These are phyloP conservation scores for Eurosta solidaginis DNA, from an alignment of 1,140 invertebrate genomes.

Conservation along the genomic window DNA sequence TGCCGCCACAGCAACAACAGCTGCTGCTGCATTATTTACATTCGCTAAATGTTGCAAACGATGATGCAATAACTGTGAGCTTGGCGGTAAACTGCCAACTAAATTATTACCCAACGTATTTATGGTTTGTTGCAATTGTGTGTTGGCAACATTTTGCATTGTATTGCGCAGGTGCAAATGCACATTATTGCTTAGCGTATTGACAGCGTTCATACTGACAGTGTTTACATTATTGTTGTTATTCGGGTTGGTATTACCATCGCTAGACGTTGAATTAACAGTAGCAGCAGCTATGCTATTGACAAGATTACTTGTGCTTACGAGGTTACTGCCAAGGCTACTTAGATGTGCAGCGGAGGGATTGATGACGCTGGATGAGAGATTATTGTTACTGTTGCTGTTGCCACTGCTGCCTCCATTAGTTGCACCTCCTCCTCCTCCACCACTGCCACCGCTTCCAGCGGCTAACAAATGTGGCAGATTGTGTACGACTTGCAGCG, in stretches of 20 bases:
- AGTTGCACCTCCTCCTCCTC: not conserved
- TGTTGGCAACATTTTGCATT: slow-evolving; percentile 35
- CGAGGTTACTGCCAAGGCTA: not conserved
- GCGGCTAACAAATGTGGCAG: slow-evolving; percentile 50
- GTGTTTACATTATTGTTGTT: slow-evolving; percentile 33
- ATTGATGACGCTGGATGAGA: not conserved
- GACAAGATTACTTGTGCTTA: slow-evolving; percentile 9
- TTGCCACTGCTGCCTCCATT: not conserved
- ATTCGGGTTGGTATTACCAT: slow-evolving; percentile 40
- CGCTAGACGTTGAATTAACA: not conserved
- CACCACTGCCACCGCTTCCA: slow-evolving; percentile 31
- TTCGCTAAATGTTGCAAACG: slow-evolving; percentile 57
- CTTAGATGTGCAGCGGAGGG: not conserved
- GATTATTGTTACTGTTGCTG: not conserved
- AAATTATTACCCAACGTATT: slow-evolving; percentile 44
- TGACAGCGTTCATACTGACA: slow-evolving; percentile 29
- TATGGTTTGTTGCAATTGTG: slow-evolving; percentile 43
- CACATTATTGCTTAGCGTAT: slow-evolving; percentile 32
- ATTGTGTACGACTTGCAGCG: slow-evolving; percentile 56
- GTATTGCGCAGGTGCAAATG: slow-evolving; percentile 40
- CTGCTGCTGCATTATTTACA: slow-evolving; percentile 50
- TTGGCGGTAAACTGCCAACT: slow-evolving; percentile 47
- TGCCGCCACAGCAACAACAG: slow-evolving; percentile 45
- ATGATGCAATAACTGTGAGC: slow-evolving; percentile 57
- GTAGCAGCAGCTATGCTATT: not conserved